A percentile compares a stretch with the other conserved stretches of the same genome.
Conservation (phyloP, 2,113 vertebrate genomes). For the Coptodon rendalli region DNA sequence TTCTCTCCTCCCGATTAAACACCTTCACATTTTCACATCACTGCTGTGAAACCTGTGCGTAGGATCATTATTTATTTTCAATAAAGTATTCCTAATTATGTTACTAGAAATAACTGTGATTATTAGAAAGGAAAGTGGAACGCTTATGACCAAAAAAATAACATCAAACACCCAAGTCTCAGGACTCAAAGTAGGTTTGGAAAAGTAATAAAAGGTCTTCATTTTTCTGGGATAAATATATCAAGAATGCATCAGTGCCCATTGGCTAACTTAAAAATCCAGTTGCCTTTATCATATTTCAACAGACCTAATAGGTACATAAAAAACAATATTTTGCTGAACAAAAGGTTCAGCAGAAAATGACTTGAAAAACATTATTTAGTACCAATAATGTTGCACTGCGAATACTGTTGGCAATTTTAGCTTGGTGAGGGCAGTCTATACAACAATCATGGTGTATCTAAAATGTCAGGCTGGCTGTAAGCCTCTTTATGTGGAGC, state of each 20-base stretch:
- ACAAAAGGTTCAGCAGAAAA: too few relatives aligned
- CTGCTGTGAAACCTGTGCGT: accelerated
- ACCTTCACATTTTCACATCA: background rate
- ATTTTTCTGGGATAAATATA: background rate
- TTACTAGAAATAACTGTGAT: background rate
- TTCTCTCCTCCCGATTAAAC: background rate
- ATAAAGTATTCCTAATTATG: background rate
- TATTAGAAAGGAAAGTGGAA: background rate
- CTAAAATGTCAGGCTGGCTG: background rate
- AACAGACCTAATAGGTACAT: accelerated
- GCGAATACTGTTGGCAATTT: accelerated
- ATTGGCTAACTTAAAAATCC: background rate
- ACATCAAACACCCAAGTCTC: background rate
- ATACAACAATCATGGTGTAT: background rate
- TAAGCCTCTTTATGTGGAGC: accelerated
- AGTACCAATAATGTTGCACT: too few relatives aligned
- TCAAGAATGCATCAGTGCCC: background rate
- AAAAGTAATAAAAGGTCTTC: accelerated
- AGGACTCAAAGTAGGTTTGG: background rate
- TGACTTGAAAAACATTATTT: too few relatives aligned
- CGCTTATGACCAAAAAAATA: accelerated
- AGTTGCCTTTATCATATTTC: background rate
- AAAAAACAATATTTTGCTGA: background rate
- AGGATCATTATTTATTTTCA: accelerated
- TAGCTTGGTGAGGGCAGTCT: background rate